phyloP scores from a whole-genome alignment of 1,140 invertebrate species.

The Trichogramma pretiosum region DNA sequence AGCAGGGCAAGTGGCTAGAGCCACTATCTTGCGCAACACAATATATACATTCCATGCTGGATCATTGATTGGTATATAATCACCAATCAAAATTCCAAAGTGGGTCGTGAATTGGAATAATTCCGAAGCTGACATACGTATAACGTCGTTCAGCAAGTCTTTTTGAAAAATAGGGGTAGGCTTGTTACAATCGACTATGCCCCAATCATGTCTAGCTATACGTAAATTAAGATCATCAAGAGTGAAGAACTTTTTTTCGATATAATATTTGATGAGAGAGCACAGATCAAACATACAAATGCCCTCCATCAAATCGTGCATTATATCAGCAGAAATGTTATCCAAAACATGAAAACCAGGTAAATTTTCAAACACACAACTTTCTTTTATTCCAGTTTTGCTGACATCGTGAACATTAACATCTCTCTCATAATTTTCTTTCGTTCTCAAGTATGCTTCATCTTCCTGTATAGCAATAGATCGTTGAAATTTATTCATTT shows the following conservation, averaged over 20 bases:
- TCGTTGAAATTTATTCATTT: not conserved
- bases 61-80: not conserved
- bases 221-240: no score
- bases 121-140: not conserved
- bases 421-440: conserved; percentile 16
- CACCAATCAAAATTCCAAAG: not conserved
- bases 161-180: not conserved
- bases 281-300: conserved; percentile 19
- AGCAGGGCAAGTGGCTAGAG: not conserved
- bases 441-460: conserved; percentile 1
- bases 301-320: not conserved
- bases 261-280: conserved; percentile 20
- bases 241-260: no score
- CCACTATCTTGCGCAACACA: not conserved
- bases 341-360: not conserved
- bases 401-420: conserved; percentile 11
- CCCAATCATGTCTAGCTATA: no score
- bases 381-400: conserved; percentile 21
- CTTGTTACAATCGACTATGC: no score
- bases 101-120: not conserved
- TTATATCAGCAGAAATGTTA: not conserved
- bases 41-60: not conserved
- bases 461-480: not conserved
- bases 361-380: not conserved
- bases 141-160: no score